Conservation (phyloP, 2,888 invertebrate species). For the Hylaea fasciaria region DNA sequence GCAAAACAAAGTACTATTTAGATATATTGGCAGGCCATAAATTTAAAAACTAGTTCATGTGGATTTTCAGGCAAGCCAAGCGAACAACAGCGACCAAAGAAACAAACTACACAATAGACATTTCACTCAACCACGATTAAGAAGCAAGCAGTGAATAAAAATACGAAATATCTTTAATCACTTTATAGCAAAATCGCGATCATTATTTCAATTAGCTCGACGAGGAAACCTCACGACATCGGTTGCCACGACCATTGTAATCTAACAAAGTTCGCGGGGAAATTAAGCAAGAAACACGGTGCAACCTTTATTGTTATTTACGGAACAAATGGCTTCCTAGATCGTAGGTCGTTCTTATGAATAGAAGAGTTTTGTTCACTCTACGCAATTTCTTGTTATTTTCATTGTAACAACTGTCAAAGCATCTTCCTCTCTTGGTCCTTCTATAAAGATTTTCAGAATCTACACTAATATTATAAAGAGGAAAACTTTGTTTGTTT, state of each 20-base stretch:
- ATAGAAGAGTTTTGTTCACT: no score
- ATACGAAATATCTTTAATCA: conserved; percentile 3
- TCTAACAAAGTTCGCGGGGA: conserved; percentile 9
- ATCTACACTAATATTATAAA: no score
- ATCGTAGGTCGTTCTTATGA: background rate
- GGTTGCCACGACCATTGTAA: conserved; percentile 18
- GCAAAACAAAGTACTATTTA: no score
- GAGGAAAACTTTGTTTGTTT: no score
- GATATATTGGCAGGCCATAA: no score
- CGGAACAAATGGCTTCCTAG: conserved; percentile 13
- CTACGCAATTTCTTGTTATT: no score
- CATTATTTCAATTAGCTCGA: conserved; percentile 15
- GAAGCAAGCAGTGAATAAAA: background rate
- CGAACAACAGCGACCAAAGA: background rate
- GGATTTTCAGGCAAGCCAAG: no score
- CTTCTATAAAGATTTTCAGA: no score
- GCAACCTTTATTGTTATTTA: conserved; percentile 7
- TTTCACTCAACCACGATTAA: no score
- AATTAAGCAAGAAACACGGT: conserved; percentile 20
- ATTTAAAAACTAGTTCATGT: no score
- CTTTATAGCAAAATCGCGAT: conserved; percentile 13
- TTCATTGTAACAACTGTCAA: no score
- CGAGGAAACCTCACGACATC: conserved; percentile 9
- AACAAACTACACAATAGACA: background rate
- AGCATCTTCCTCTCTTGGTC: no score